Evolutionary conservation across 2,113 vertebrate species (phyloP), one percentile per base, ranked within the genome.

Genomic region (Nicator chloris): DNA sequence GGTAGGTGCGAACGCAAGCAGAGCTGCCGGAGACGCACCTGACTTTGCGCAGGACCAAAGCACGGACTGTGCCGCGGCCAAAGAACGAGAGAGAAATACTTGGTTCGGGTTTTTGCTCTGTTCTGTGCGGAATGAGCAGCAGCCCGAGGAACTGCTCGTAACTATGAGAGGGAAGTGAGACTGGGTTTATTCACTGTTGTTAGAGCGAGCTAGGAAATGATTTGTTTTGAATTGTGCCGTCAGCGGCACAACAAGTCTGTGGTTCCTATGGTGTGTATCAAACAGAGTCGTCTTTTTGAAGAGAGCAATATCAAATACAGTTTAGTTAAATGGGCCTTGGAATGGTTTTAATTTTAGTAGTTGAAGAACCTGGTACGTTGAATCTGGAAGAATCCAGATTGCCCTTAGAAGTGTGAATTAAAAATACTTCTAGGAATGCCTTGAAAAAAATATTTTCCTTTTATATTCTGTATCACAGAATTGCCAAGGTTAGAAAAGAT

Each of bases 51-150:
- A 0, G 47, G n/a, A 23, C 33, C 24, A 0, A 13, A 30, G 65
- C 50, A 4, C 47, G 21, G 44, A 0, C 65, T 9, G 44, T 31
- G 70, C 42, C 39, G 26, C 7, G 53, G 37, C n/a, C 28, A 0
- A 0, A 19, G 24, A 35, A 4, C 2, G 7, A 17, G 7, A 6
- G 27, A 4, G 22, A 5, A 66, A 6, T 6, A 13, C 61, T 2
- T n/a, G 22, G 12, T 28, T 35, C 19, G 0, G 44, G 33, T 8
- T n/a, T 70, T 70, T 4, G 9, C 17, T 0, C 15, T 10, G 28
- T 33, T 63, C 30, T 30, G 24, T 33, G 3, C 17, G 6, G 33
- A 7, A 1, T 22, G 56, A 53, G 3, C 30, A 40, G 73, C 33
- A 40, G 73, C 51, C 6, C 21, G 44, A 2, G 37, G 31, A 61